Percentiles rank a stretch among this genome's conserved stretches.
phyloP scores from a whole-genome alignment of 2,797 vertebrate species.

The Sebastes cheni region DNA sequence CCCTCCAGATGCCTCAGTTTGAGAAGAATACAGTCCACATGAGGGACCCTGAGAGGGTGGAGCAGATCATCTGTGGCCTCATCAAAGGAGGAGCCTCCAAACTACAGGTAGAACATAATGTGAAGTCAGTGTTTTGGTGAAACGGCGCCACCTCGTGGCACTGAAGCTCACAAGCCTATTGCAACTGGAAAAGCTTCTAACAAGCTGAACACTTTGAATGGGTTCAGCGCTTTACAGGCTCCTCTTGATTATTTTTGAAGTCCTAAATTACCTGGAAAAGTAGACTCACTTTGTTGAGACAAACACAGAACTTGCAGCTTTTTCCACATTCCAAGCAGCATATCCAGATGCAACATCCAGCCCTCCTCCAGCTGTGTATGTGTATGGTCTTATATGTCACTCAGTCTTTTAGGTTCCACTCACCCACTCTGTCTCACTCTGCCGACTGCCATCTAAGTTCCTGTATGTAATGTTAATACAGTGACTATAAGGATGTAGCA shows the following conservation, averaged over 20 bases:
- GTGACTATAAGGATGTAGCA: too few species aligned
- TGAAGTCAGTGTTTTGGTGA: not conserved
- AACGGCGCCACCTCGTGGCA: not conserved
- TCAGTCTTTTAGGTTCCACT: not conserved
- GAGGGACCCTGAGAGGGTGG: conserved; percentile 92
- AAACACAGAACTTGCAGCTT: not conserved
- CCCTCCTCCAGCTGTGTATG: too few species aligned
- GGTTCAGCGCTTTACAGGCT: not conserved
- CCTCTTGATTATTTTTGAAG: not conserved
- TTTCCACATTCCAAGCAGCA: not conserved
- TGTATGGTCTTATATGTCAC: not conserved
- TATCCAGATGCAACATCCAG: not conserved
- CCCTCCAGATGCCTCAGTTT: conserved; percentile 95
- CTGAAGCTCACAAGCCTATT: fast-evolving
- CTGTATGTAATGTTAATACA: too few species aligned
- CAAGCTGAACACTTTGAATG: not conserved
- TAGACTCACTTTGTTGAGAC: not conserved
- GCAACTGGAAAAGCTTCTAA: not conserved
- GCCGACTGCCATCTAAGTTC: too few species aligned
- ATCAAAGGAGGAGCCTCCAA: conserved; percentile 96
- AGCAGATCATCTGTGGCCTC: conserved; percentile 95
- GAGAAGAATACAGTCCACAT: conserved; percentile 95
- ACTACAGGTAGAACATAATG: conserved; percentile 86
- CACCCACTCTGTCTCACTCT: too few species aligned
- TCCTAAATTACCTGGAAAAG: not conserved